phyloP scores from a whole-genome alignment of 2,888 invertebrate species.

The Drosophila rubida region DNA sequence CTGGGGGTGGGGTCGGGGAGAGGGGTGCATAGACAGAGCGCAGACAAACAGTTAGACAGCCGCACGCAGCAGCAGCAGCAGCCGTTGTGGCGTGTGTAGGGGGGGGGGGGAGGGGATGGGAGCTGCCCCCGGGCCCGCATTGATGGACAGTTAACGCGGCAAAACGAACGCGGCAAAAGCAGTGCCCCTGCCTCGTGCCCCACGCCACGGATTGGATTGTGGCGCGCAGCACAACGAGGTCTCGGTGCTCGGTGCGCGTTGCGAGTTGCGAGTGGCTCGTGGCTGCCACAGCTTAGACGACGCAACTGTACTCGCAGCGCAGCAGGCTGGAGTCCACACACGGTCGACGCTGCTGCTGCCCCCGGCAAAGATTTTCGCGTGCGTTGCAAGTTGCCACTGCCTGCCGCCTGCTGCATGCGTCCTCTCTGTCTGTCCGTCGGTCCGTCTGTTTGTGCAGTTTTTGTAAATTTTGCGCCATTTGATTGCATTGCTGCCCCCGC shows the following conservation, averaged over 20 bases:
- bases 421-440: slow-evolving; percentile 28
- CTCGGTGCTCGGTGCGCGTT: slow-evolving; percentile 41
- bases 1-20: slow-evolving; percentile 39
- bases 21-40: slow-evolving; percentile 48
- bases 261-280: slow-evolving; percentile 43
- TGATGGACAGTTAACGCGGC: slow-evolving; percentile 81
- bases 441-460: slow-evolving; percentile 59
- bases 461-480: slow-evolving; percentile 80
- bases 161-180: slow-evolving; percentile 80
- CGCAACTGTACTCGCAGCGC: slow-evolving; percentile 71
- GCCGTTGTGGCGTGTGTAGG: too few relatives aligned
- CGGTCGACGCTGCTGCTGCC: slow-evolving; percentile 10
- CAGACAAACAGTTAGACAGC: slow-evolving; percentile 64
- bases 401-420: slow-evolving; percentile 41
- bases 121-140: slow-evolving; percentile 70
- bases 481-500: slow-evolving; percentile 65
- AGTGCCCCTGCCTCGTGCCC: background rate
- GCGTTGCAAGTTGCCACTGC: slow-evolving; percentile 71
- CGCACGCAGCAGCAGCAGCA: slow-evolving; percentile 21
- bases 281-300: slow-evolving; percentile 70
- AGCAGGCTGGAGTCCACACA: slow-evolving; percentile 44
- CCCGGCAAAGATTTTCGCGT: slow-evolving; percentile 79
- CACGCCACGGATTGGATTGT: slow-evolving; percentile 10
- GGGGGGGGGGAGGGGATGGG: too few relatives aligned
- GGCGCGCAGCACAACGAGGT: slow-evolving; percentile 16